Evolutionary conservation across 1,140 invertebrate species (phyloP), one percentile per base, ranked within the genome.

Genomic region (Caerostris darwini): DNA sequence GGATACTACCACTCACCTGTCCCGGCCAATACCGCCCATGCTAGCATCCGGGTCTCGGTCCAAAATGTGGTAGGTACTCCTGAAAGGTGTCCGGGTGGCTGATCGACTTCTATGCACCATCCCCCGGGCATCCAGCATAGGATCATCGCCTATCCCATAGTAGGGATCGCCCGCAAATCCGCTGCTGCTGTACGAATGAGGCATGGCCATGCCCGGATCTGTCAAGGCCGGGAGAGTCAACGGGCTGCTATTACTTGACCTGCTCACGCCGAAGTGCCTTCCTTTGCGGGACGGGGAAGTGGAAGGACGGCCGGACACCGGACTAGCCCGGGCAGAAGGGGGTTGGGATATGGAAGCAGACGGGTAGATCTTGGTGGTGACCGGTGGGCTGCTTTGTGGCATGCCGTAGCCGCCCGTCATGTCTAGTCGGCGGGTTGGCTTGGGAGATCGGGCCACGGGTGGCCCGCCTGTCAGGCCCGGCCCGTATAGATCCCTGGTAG

Each of bases 51-150:
- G 97, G 89, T 96, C 96, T 58, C 98, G 96, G 96, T 98, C 98
- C 94, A 98, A 96, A 77, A 97, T 98, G 95, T 98, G 97, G 96
- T 98, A 98, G 54, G 95, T 95, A 54, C 77, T 58, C 86, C 97
- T 96, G 95, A 97, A 96, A 90, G 96, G 96, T 94, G 96, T 61
- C 54, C 82, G 85, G 8, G 90, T 93, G 7, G 85, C 88, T 7
- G 94, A 82, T 5, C 86, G 71, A 53, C 89, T 97, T 61, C 97
- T 97, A 95, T 97, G 97, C 94, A 97, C 96, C 91, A 97, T 97
- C 94, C 96, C 96, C 94, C 97, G 97, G 96, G 97, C 97, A 94
- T 96, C 97, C 95, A 97, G 96, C 95, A 97, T 97, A 95, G 98
- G 97, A 96, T 97, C 97, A 3, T 94, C 92, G 14, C 19, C 54